phyloP scores from a whole-genome alignment of 1,140 invertebrate species.

The Leguminivora glycinivorella region DNA sequence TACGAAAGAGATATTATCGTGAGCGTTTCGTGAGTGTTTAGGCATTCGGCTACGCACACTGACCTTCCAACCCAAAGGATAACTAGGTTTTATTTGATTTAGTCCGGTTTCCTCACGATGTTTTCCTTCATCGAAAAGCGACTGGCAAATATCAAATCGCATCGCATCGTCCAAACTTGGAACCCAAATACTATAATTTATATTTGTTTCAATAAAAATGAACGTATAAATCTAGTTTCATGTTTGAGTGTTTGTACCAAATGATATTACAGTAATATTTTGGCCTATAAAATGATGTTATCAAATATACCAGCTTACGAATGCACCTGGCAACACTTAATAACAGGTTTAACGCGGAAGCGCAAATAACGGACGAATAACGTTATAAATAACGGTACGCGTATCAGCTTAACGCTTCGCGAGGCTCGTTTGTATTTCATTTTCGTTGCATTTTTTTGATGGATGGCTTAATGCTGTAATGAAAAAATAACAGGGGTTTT shows the following conservation, averaged over 20 bases:
- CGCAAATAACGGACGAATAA: not conserved
- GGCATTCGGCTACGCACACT: no score
- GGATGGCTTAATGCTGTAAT: not conserved
- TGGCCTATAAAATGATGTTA: not conserved
- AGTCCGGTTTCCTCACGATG: no score
- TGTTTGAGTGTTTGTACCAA: no score
- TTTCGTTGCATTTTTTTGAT: slow-evolving; percentile 17
- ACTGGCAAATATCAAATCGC: no score
- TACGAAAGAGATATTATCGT: no score
- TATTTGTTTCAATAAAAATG: no score
- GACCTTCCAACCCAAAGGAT: no score
- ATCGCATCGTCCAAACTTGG: no score
- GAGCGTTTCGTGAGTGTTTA: no score
- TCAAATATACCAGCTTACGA: not conserved
- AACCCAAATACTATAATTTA: no score
- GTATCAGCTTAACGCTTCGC: slow-evolving; percentile 23
- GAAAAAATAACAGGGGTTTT: not conserved
- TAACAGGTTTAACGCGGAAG: not conserved
- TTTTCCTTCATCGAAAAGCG: no score
- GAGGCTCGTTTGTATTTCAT: not conserved
- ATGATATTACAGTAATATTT: not conserved
- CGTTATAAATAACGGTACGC: slow-evolving; percentile 13
- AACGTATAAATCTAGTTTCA: not conserved
- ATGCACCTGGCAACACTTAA: slow-evolving; percentile 1
- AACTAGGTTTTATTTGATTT: no score